Evolutionary conservation across 2,113 vertebrate genomes (phyloP).

Genomic region (Pithys albifrons): DNA sequence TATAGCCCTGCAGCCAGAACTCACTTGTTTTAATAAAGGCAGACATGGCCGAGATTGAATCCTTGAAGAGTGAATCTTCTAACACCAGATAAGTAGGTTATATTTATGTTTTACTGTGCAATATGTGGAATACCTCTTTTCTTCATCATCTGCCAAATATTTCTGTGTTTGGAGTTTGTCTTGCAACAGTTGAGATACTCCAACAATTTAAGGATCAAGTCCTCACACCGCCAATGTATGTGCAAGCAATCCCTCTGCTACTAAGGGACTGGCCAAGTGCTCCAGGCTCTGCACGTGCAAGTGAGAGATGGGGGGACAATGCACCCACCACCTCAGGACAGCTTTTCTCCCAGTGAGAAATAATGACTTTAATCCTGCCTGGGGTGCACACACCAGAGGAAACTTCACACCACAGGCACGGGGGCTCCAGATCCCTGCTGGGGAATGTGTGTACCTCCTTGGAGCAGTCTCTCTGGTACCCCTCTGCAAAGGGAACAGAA

Average conservation of each 20-base stretch:
- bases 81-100: background rate
- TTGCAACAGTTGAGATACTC: background rate
- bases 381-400: background rate
- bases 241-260: background rate
- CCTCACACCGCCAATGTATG: rapidly evolving
- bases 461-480: background rate
- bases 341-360: background rate
- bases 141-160: background rate
- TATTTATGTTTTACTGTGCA: background rate
- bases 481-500: background rate
- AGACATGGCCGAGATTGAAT: background rate
- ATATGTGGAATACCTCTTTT: background rate
- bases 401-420: rapidly evolving
- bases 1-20: background rate
- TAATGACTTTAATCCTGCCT: background rate
- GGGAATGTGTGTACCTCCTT: background rate
- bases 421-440: background rate
- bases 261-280: background rate
- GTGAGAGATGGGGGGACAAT: rapidly evolving
- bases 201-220: background rate
- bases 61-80: background rate
- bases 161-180: background rate
- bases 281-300: background rate
- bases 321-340: rapidly evolving
- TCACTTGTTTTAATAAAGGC: background rate